These are phyloP conservation scores for Plectrocnemia conspersa DNA, from an alignment of 1,140 invertebrate species.

Conservation along the genomic window DNA sequence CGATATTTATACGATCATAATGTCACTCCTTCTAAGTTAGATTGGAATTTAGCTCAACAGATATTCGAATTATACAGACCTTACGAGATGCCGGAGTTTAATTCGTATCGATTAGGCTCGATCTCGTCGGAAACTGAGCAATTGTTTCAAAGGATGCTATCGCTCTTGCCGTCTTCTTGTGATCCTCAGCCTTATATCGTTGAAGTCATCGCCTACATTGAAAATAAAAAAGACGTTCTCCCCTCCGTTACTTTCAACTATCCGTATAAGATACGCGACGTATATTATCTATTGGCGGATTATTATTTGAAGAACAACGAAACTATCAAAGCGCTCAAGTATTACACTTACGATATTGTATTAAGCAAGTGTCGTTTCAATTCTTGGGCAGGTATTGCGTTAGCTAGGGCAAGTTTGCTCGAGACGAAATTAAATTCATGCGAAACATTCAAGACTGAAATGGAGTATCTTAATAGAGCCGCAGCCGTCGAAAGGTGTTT, in stretches of 20 bases:
- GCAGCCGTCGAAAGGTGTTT: conserved; percentile 72
- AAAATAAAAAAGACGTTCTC: conserved; percentile 54
- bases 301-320: conserved; percentile 87
- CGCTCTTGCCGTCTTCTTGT: conserved; percentile 62
- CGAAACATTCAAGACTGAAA: conserved; percentile 60
- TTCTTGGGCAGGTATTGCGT: conserved; percentile 87
- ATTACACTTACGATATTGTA: conserved; percentile 79
- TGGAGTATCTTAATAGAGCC: conserved; percentile 67
- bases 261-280: conserved; percentile 59
- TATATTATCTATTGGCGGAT: conserved; percentile 87
- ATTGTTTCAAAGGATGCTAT: conserved; percentile 70
- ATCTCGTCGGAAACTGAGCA: conserved; percentile 73
- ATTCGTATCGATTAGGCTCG: conserved; percentile 67
- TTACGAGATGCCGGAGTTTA: conserved; percentile 74
- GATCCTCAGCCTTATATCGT: conserved; percentile 58
- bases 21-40: conserved; percentile 64
- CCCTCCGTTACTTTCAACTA: conserved; percentile 48
- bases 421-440: conserved; percentile 78
- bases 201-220: conserved; percentile 63
- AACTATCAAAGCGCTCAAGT: conserved; percentile 70
- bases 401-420: conserved; percentile 73
- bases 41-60: conserved; percentile 71
- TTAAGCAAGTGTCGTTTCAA: conserved; percentile 74
- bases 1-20: conserved; percentile 77
- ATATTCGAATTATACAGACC: conserved; percentile 84